A percentile compares a stretch with the other conserved stretches of the same genome.
These are phyloP conservation scores for Ochropleura plecta DNA, from an alignment of 2,888 invertebrate genomes.

Conservation along the genomic window DNA sequence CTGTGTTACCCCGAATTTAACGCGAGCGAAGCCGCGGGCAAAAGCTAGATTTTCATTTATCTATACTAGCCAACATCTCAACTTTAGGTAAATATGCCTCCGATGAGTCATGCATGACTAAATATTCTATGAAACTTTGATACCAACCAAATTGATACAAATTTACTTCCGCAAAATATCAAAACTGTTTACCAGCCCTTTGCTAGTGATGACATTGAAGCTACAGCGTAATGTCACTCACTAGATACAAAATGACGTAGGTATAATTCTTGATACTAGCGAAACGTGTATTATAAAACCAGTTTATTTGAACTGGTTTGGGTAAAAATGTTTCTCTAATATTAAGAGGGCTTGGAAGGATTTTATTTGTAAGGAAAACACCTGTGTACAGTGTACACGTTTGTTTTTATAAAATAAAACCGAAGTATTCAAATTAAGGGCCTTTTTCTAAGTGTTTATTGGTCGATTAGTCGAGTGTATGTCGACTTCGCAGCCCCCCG, in stretches of 20 bases:
- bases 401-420: neutral
- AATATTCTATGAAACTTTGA: neutral
- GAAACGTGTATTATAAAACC: constrained; percentile 18
- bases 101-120: neutral
- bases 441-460: no score
- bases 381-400: neutral
- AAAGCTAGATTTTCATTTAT: no score
- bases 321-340: constrained; percentile 17
- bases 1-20: no score
- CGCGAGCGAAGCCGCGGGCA: no score
- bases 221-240: constrained; percentile 39
- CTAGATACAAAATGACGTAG: constrained; percentile 32
- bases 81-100: no score
- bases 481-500: no score
- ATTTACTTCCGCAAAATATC: constrained; percentile 13
- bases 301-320: constrained; percentile 19
- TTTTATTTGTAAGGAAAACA: neutral
- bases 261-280: neutral
- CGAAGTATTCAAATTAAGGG: no score
- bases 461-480: no score
- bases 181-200: constrained; percentile 38
- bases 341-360: constrained; percentile 9
- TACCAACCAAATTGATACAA: constrained; percentile 1
- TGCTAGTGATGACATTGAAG: constrained; percentile 44
- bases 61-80: no score